A percentile compares a stretch with the other conserved stretches of the same genome.
phyloP scores from a whole-genome alignment of 2,888 invertebrate genomes.

The Amaurobius ferox region DNA sequence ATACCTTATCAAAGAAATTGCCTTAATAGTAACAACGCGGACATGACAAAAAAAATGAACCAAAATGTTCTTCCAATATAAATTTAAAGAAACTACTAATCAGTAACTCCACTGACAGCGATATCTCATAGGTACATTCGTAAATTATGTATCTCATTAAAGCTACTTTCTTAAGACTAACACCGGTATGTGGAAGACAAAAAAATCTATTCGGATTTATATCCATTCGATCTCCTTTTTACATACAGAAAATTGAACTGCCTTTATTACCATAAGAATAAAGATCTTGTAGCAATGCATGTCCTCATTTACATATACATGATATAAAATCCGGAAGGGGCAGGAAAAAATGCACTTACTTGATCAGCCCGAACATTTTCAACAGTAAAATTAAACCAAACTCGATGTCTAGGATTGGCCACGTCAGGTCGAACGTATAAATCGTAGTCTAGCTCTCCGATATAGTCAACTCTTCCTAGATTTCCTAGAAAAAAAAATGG shows the following conservation, averaged over 20 bases:
- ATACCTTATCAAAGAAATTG: too few species aligned
- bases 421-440: slow-evolving; percentile 97
- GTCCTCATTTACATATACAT: slow-evolving; percentile 2
- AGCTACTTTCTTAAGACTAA: not conserved
- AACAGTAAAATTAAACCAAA: slow-evolving; percentile 99
- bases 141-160: not conserved
- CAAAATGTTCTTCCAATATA: too few species aligned
- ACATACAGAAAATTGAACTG: not conserved
- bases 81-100: too few species aligned
- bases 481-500: slow-evolving; percentile 81
- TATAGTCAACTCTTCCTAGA: slow-evolving; percentile 94
- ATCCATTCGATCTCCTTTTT: not conserved
- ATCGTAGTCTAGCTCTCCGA: slow-evolving; percentile 97
- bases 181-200: not conserved
- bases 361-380: slow-evolving; percentile 96
- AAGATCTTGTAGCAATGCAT: not conserved
- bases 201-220: not conserved
- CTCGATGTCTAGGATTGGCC: slow-evolving; percentile 92
- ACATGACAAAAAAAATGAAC: too few species aligned
- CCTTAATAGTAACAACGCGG: too few species aligned
- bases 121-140: too few species aligned
- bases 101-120: too few species aligned
- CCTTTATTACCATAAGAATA: not conserved
- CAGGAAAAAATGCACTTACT: slow-evolving; percentile 79
- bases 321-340: not conserved